Evolutionary conservation across 2,888 invertebrate genomes (phyloP), one percentile per base, ranked within the genome.

Genomic region (Metopia argyrocephala): DNA sequence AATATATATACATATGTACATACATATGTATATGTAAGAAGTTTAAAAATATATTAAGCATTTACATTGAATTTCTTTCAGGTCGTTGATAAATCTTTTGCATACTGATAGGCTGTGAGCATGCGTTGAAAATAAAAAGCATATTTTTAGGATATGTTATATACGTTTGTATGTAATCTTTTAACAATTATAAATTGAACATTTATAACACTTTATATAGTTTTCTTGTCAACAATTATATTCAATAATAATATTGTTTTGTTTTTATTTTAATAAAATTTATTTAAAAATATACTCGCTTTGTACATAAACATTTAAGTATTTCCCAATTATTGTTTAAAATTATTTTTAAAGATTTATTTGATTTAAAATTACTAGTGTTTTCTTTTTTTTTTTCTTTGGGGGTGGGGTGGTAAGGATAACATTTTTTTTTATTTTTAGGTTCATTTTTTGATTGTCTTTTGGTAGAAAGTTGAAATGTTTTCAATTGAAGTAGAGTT

Each of bases 371-470:
- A n/a, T n/a, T n/a, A n/a, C n/a, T n/a, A n/a, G n/a, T n/a, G 38
- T 20, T 20, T 54, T 5, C 20, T 31, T 59, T 21, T 23, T 15
- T 38, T 31, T 21, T 31, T 59, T 28, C 28, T 23, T 68, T 56
- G n/a, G n/a, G n/a, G n/a, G n/a, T n/a, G n/a, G n/a, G n/a, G n/a
- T 21, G 23, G 9, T 38, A 38, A 38, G 12, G 46, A 56, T 64
- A 56, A 23, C 20, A 66, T 9, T 52, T 7, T 6, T 5, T 27
- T 57, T 31, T 9, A 1, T 27, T 46, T 21, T 62, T 70, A 62
- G 4, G 54, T 45, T 48, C 46, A 27, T 21, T n/a, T 48, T 69
- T 76, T 76, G 76, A 76, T 76, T 76, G 76, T 76, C 76, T 25
- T 62, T 69, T 54, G 62, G 76, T 76, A 56, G 28, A 28, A n/a